phyloP scores from a whole-genome alignment of 2,888 invertebrate species.

The Idaea straminata region DNA sequence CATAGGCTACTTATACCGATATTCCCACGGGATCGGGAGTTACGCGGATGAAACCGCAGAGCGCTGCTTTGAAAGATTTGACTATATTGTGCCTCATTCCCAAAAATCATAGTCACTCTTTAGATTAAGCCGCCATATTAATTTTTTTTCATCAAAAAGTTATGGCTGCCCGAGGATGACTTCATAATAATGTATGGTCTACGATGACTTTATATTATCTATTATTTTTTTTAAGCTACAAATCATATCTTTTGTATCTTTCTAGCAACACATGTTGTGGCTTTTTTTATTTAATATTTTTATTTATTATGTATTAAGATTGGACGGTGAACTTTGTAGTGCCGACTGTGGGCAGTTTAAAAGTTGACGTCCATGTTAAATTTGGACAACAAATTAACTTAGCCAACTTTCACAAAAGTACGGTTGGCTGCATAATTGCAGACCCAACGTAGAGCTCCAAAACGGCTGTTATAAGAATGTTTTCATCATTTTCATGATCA shows the following conservation, averaged over 20 bases:
- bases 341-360: background rate
- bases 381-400: too few species aligned
- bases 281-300: background rate
- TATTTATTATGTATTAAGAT: background rate
- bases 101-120: constrained; percentile 40
- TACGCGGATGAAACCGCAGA: too few species aligned
- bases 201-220: constrained; percentile 75
- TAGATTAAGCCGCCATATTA: constrained; percentile 60
- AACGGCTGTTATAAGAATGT: too few species aligned
- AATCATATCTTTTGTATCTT: background rate
- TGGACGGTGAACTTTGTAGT: background rate
- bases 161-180: constrained; percentile 71
- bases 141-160: constrained; percentile 51
- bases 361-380: background rate
- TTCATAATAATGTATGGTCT: constrained; percentile 71
- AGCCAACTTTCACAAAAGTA: too few species aligned
- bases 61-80: too few species aligned
- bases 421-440: too few species aligned
- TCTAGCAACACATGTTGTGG: background rate
- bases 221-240: constrained; percentile 37
- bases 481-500: too few species aligned
- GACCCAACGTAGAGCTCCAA: too few species aligned
- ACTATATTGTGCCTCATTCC: background rate
- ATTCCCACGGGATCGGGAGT: too few species aligned
- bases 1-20: too few species aligned